Percentiles rank a stretch among this genome's conserved stretches.
These are phyloP conservation scores for Isoperla grammatica DNA, from an alignment of 2,888 invertebrate genomes.

Conservation along the genomic window DNA sequence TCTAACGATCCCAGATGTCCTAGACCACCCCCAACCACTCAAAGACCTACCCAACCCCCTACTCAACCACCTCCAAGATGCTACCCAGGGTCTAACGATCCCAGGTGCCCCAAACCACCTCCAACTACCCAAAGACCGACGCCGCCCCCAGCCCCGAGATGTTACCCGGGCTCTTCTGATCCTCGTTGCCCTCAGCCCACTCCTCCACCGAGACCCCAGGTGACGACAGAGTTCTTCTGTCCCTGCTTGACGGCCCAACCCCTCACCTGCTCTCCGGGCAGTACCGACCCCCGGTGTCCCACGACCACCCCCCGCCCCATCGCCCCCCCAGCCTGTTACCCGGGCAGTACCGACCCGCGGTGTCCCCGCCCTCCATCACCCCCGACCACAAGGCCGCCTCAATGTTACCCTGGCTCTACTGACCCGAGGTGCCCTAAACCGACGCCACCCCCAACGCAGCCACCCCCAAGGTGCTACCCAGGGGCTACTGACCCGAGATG, in stretches of 20 bases:
- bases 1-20: constrained; percentile 14
- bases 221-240: constrained; percentile 24
- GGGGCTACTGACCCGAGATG: constrained; percentile 36
- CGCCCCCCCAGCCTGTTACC: not conserved
- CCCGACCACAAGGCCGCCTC: constrained; percentile 19
- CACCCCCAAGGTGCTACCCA: constrained; percentile 37
- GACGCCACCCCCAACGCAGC: constrained; percentile 35
- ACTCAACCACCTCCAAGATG: not conserved
- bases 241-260: constrained; percentile 22
- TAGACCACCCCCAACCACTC: constrained; percentile 5
- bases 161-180: constrained; percentile 37
- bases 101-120: constrained; percentile 27
- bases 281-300: constrained; percentile 24
- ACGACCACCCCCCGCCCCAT: constrained; percentile 12
- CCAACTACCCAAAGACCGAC: constrained; percentile 18
- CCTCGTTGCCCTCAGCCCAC: constrained; percentile 38
- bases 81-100: constrained; percentile 36
- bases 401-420: constrained; percentile 23
- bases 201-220: constrained; percentile 38
- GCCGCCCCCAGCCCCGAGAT: constrained; percentile 35
- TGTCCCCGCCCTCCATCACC: constrained; percentile 21
- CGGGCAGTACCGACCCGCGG: not conserved
- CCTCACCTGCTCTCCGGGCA: constrained; percentile 28
- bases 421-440: constrained; percentile 28
- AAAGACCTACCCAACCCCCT: too few species aligned